phyloP scores from a whole-genome alignment of 92 coral and sea anemone species.

The Parazoanthus swiftii region DNA sequence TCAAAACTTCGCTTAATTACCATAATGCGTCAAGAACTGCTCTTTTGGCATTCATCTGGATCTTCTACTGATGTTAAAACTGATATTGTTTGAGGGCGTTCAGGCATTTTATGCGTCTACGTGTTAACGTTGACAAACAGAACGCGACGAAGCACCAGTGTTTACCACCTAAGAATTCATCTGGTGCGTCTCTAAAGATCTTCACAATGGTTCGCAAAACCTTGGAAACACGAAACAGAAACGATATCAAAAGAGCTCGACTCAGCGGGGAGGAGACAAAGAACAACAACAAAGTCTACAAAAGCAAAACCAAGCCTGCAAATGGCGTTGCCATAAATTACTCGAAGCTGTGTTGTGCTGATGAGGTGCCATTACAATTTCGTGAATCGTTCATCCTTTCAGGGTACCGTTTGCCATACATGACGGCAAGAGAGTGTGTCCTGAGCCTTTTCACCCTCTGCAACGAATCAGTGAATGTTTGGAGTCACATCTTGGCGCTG shows the following conservation, averaged over 20 bases:
- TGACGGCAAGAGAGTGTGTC: conserved; percentile 69
- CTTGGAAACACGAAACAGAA: conserved; percentile 24
- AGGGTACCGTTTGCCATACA: conserved; percentile 86
- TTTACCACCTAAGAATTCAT: neutral
- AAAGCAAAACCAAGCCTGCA: neutral
- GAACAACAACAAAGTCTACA: conserved; percentile 1
- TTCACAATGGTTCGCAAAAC: conserved; percentile 19
- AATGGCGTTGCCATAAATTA: neutral
- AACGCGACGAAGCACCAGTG: neutral
- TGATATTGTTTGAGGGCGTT: conserved; percentile 8
- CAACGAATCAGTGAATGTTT: conserved; percentile 91
- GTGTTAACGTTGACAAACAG: neutral
- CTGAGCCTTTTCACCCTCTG: conserved; percentile 64
- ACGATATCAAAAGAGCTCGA: neutral
- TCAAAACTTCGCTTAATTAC: neutral
- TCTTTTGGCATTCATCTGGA: conserved; percentile 10
- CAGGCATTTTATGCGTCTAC: neutral
- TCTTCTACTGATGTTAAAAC: neutral
- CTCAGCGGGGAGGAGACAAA: neutral
- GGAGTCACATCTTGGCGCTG: conserved; percentile 81
- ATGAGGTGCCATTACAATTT: conserved; percentile 77
- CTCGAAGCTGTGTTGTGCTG: conserved; percentile 31
- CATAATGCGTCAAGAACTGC: neutral
- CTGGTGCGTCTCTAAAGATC: neutral
- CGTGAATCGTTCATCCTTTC: conserved; percentile 84